Percentiles rank a stretch among this genome's conserved stretches.
These are phyloP conservation scores for Cyanoramphus novaezelandiae DNA, from an alignment of 2,113 vertebrate species.

Conservation along the genomic window DNA sequence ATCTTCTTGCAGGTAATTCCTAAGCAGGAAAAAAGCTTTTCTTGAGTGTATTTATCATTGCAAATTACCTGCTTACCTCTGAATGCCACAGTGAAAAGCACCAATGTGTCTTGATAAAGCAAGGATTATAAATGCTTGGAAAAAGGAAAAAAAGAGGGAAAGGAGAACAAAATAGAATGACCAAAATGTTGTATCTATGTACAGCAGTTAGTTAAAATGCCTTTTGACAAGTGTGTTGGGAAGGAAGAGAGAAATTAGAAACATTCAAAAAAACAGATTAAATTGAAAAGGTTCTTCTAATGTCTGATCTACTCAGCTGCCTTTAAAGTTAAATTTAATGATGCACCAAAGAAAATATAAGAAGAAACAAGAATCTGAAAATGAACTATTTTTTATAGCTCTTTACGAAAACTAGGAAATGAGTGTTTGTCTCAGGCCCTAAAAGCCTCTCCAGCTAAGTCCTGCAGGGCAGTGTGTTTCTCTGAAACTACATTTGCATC, in stretches of 20 bases:
- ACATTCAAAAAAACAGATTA: accelerated
- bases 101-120: not conserved
- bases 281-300: not conserved
- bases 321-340: not conserved
- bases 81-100: not conserved
- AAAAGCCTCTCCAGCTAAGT: not conserved
- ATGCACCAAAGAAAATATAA: not conserved
- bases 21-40: not conserved
- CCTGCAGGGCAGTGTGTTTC: not conserved
- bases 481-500: not conserved
- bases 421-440: not conserved
- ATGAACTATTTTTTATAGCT: not conserved
- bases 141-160: not conserved
- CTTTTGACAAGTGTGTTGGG: not conserved
- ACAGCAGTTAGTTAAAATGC: not conserved
- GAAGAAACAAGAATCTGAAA: not conserved
- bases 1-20: not conserved
- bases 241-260: not conserved
- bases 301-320: not conserved
- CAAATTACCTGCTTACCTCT: not conserved
- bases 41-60: not conserved
- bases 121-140: not conserved
- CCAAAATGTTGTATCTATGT: not conserved
- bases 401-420: not conserved
- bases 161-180: not conserved